Base-by-base conservation (phyloP, 1,140 invertebrate species). In the Araneus ventricosus region DNA sequence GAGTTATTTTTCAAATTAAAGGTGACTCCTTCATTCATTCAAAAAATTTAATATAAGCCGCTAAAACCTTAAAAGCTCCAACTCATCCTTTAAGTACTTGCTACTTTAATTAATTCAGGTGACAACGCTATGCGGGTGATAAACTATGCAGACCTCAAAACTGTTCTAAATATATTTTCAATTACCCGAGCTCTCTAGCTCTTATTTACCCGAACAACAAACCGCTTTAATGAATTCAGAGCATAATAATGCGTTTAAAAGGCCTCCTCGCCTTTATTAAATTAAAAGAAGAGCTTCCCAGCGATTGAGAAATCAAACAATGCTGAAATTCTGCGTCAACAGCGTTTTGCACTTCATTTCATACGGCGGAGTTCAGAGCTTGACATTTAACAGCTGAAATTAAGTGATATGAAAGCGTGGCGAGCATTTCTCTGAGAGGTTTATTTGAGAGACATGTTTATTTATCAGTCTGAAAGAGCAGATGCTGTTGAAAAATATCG, bases 211-310 rank as follows among this genome's bases (percentile, higher is more conserved):
- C 7, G 27, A 67, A 7, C 63, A 67, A 27, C 63, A 67, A 52
- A 27, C 63, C 7, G 8, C 24, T 30, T 52, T 67, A 67, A 67
- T 67, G 63, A 67, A 67, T 67, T 67, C 63, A 67, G 63, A 30
- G n/a, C 63, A 67, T 30, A 67, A 67, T 67, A 67, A 67, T 67
- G n/a, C 27, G 27, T 67, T 67, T 67, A 67, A 67, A 30, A 67
- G 63, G 63, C 24, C 63, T 67, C 63, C 6, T 67, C n/a, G 63
- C 14, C 7, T 67, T 67, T 67, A 67, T 67, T 67, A 67, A n/a
- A 67, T 67, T 67, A 67, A 67, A 67, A 67, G 59, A 61, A 52
- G 63, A n/a, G n/a, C 27, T 67, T 67, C 27, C 24, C n/a, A 8
- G 27, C n/a, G 63, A 67, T 67, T 6, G 8, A 30, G 63, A 30